Conservation (phyloP, 1,140 invertebrate species). For the Branchinecta lynchi region DNA sequence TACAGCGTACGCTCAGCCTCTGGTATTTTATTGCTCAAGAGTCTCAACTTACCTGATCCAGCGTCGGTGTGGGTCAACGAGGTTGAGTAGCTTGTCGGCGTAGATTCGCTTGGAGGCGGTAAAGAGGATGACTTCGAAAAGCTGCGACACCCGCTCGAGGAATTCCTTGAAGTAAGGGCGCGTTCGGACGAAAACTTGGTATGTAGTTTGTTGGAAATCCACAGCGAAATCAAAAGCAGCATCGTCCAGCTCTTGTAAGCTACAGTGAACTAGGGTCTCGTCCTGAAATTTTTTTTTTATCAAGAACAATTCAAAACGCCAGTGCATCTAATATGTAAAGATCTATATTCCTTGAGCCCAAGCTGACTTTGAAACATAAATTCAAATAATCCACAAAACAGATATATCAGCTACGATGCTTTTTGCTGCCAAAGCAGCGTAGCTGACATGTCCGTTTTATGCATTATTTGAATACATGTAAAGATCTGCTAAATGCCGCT, state of each 20-base stretch:
- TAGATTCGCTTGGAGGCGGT: conserved; percentile 92
- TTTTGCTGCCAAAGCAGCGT: too few relatives aligned
- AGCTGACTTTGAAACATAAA: too few relatives aligned
- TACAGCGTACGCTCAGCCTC: too few relatives aligned
- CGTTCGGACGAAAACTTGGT: conserved; percentile 80
- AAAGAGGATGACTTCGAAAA: conserved; percentile 91
- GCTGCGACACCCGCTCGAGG: conserved; percentile 66
- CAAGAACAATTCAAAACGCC: neutral
- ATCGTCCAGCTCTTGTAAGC: conserved; percentile 75
- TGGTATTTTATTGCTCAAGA: too few relatives aligned
- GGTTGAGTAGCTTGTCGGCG: conserved; percentile 82
- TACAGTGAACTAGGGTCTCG: conserved; percentile 91
- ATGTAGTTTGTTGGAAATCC: conserved; percentile 75
- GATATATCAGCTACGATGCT: too few relatives aligned
- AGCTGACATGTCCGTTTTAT: too few relatives aligned
- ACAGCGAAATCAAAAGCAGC: conserved; percentile 88
- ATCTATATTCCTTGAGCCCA: too few relatives aligned
- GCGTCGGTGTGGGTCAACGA: conserved; percentile 72
- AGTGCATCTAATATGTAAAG: too few relatives aligned
- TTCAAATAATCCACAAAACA: too few relatives aligned
- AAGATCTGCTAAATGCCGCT: too few relatives aligned
- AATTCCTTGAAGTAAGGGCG: conserved; percentile 83
- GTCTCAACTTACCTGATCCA: conserved; percentile 58
- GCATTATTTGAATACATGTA: too few relatives aligned
- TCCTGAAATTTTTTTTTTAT: conserved; percentile 42